Percentiles rank a stretch among this genome's conserved stretches.
These are phyloP conservation scores for Balaenoptera acutorostrata DNA, from an alignment of 2,113 vertebrate species.

Conservation along the genomic window DNA sequence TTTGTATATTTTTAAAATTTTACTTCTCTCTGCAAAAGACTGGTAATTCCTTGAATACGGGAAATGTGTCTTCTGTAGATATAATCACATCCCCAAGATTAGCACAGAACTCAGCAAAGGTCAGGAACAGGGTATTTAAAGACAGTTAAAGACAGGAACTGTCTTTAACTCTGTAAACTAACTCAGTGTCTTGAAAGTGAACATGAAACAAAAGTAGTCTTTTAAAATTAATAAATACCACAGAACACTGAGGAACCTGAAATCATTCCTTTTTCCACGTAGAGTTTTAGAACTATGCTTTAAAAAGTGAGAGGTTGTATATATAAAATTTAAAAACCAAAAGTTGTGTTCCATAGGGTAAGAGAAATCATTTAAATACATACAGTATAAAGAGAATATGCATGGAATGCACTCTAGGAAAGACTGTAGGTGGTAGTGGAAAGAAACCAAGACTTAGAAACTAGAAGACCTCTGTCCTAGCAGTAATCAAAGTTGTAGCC, in stretches of 20 bases:
- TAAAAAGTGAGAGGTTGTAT: not conserved
- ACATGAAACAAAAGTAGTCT: not conserved
- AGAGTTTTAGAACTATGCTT: not conserved
- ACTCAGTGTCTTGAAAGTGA: not conserved
- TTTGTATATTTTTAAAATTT: not conserved
- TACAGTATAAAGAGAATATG: not conserved
- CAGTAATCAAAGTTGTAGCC: not conserved
- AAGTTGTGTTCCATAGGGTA: not conserved
- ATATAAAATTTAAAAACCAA: not conserved
- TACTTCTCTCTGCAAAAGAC: not conserved
- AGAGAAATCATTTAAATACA: not conserved
- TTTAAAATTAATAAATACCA: not conserved
- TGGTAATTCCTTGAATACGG: not conserved
- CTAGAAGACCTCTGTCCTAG: not conserved
- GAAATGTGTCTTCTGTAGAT: not conserved
- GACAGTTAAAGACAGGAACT: not conserved
- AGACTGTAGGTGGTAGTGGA: not conserved
- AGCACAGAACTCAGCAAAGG: not conserved
- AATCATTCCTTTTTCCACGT: not conserved
- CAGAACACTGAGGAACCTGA: not conserved
- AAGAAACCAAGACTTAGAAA: not conserved
- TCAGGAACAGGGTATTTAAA: not conserved
- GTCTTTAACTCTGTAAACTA: not conserved
- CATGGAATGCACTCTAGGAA: not conserved
- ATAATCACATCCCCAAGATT: not conserved